Base-by-base conservation (phyloP, 2,888 invertebrate species). In the Encarsia formosa region DNA sequence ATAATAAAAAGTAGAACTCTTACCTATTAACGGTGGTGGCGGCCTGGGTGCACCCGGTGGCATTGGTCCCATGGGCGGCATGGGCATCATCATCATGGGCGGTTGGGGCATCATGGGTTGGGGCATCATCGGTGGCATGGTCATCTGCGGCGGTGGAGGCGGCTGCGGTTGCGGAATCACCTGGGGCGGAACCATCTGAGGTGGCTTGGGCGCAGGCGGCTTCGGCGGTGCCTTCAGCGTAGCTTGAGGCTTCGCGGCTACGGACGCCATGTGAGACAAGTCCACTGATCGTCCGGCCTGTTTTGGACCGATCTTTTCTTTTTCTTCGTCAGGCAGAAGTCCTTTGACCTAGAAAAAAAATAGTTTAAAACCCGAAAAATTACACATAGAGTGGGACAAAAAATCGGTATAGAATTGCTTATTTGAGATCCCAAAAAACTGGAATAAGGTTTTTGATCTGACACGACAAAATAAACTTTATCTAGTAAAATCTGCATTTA, bases 281-380 rank as follows among this genome's bases (percentile, higher is more conserved):
- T 71, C 75, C 5, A 63, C 63, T 5, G 65, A 69, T 3, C 73
- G 68, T 46, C 69, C 73, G 9, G 86, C 87, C 2, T 89, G 89
- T 76, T 87, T 91, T 0, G 95, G 96, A 0, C 96, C 97, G 63
- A 96, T 96, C 75, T 94, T 95, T 69, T 97, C 96, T 66, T 96
- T 96, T 71, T 95, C 94, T 70, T 95, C 94, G 69, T 97, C 96
- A 0, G 93, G 92, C 56, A 96, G 77, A 5, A 97, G 79, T 3
- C 96, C 96, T 75, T 96, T 95, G n/a, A 57, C 56, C 56, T 56
- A n/a, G n/a, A n/a, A n/a, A n/a, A n/a, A n/a, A n/a, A n/a, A n/a
- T n/a, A n/a, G n/a, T n/a, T n/a, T n/a, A n/a, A n/a, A n/a, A n/a
- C n/a, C n/a, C n/a, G n/a, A n/a, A n/a, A n/a, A n/a, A n/a, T n/a